Conservation (phyloP, 1,140 invertebrate species). For the Lepidostoma basale region DNA sequence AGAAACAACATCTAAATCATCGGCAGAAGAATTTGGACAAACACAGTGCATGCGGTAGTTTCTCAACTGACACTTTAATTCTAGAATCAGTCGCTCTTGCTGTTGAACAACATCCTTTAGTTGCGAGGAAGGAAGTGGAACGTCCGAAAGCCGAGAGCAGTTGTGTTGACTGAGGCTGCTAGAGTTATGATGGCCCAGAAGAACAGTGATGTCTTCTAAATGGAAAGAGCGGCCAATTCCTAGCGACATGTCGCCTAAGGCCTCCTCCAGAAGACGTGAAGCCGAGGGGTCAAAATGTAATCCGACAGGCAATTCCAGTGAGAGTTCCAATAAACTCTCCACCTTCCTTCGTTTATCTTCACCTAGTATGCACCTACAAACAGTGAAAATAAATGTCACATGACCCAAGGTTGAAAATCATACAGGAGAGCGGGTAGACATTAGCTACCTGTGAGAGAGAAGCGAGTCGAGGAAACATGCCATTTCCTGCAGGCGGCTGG, state of each 20-base stretch:
- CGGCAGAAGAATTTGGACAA: conserved; percentile 22
- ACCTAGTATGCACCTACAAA: conserved; percentile 56
- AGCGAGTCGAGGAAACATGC: conserved; percentile 74
- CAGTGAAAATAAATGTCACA: not conserved
- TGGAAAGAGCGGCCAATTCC: conserved; percentile 51
- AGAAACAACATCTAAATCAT: conserved; percentile 24
- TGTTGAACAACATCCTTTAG: not conserved
- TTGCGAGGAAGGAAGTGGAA: too few relatives aligned
- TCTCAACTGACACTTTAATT: conserved; percentile 28
- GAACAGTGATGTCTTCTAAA: conserved; percentile 57
- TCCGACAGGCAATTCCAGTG: conserved; percentile 56
- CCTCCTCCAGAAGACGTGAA: conserved; percentile 53
- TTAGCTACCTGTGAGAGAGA: conserved; percentile 66
- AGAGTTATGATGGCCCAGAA: conserved; percentile 57
- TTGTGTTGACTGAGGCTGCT: conserved; percentile 34
- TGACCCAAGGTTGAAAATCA: not conserved
- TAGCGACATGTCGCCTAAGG: conserved; percentile 54
- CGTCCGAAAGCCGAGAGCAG: too few relatives aligned
- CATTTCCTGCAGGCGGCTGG: conserved; percentile 70
- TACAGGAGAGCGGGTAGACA: too few relatives aligned
- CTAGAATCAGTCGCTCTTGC: conserved; percentile 23
- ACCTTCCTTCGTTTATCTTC: conserved; percentile 60
- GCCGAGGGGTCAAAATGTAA: conserved; percentile 55
- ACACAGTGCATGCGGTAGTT: conserved; percentile 31
- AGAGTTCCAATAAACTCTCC: conserved; percentile 59